A percentile compares a stretch with the other conserved stretches of the same genome.
These are phyloP conservation scores for Cenopis cana DNA, from an alignment of 2,888 invertebrate species.

Conservation along the genomic window DNA sequence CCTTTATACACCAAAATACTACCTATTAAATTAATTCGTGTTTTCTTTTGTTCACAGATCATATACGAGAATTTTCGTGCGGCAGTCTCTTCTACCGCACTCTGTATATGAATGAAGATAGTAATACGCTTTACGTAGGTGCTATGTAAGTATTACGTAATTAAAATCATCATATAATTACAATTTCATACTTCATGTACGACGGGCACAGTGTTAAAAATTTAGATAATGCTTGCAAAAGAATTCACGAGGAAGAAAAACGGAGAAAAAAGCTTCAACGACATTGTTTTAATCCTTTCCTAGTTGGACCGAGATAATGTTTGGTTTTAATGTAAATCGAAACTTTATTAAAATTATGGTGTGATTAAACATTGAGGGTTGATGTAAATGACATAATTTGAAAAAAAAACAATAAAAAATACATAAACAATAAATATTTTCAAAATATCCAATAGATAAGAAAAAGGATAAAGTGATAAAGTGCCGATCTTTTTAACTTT, in stretches of 20 bases:
- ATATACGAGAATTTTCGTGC: constrained; percentile 86
- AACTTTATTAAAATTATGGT: neutral
- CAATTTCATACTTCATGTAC: constrained; percentile 38
- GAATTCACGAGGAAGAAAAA: constrained; percentile 26
- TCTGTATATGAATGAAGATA: constrained; percentile 84
- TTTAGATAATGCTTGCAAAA: constrained; percentile 43
- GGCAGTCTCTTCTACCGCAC: constrained; percentile 87
- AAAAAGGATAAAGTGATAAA: neutral
- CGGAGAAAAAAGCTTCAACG: constrained; percentile 29
- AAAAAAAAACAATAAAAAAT: too few species aligned
- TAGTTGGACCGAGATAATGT: constrained; percentile 2
- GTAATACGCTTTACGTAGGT: constrained; percentile 86
- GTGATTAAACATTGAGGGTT: neutral
- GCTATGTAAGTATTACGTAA: constrained; percentile 84
- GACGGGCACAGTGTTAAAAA: constrained; percentile 40
- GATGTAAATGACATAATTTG: neutral
- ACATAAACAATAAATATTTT: too few species aligned
- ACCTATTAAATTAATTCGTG: neutral
- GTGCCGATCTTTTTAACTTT: constrained; percentile 8
- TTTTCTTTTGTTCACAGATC: constrained; percentile 81
- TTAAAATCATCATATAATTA: constrained; percentile 14
- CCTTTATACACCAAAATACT: too few species aligned
- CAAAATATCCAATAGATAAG: too few species aligned
- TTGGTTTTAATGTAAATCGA: constrained; percentile 2
- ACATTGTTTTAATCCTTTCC: constrained; percentile 35